These are phyloP conservation scores for Leptinotarsa undecemlineata DNA, from an alignment of 1,140 invertebrate species.

Conservation along the genomic window DNA sequence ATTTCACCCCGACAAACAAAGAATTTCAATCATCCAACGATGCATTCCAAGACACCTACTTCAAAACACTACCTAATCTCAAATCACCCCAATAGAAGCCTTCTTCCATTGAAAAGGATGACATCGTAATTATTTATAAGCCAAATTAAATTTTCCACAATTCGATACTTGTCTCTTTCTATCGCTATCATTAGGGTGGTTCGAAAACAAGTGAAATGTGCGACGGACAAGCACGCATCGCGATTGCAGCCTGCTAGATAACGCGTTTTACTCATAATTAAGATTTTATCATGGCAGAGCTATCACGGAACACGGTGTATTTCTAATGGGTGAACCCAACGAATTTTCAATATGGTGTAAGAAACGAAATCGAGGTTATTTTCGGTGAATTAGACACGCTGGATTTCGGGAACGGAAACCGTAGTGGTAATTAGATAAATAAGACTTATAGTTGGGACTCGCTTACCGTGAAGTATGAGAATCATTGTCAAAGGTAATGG, in stretches of 20 bases:
- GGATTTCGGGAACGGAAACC: not conserved
- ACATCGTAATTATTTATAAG: slow-evolving; percentile 18
- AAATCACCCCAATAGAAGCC: slow-evolving; percentile 12
- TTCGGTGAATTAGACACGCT: slow-evolving; percentile 23
- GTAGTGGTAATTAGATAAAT: too few relatives aligned
- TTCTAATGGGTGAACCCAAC: slow-evolving; percentile 47
- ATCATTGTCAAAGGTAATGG: too few relatives aligned
- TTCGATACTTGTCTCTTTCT: slow-evolving; percentile 22
- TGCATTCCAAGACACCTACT: slow-evolving; percentile 6
- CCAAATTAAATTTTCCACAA: slow-evolving; percentile 26
- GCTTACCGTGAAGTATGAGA: too few relatives aligned
- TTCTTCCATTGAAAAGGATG: slow-evolving; percentile 21
- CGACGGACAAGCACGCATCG: slow-evolving; percentile 51
- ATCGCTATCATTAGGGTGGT: slow-evolving; percentile 33
- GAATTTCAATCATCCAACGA: not conserved
- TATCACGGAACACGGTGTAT: slow-evolving; percentile 48
- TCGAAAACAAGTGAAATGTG: slow-evolving; percentile 45
- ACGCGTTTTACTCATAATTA: slow-evolving; percentile 55
- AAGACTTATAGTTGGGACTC: too few relatives aligned
- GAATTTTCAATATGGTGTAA: slow-evolving; percentile 52
- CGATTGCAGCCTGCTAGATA: slow-evolving; percentile 49
- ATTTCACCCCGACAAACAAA: not conserved
- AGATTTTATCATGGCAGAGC: slow-evolving; percentile 45
- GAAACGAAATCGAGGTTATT: slow-evolving; percentile 18
- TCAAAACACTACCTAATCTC: slow-evolving; percentile 5